phyloP scores from a whole-genome alignment of 2,113 vertebrate species.

The Carassius gibelio region DNA sequence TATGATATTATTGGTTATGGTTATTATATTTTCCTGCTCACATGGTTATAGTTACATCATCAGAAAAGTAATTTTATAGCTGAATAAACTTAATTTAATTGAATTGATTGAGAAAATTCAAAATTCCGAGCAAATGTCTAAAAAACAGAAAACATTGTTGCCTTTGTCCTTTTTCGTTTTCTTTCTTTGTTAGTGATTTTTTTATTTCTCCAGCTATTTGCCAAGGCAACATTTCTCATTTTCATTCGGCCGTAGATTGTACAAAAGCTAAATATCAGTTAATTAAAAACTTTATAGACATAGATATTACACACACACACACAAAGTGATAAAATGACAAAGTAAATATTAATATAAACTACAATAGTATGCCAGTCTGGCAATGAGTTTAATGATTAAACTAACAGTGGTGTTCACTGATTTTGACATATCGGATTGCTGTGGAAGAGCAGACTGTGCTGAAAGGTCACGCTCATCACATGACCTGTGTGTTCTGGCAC shows the following conservation, averaged over 20 bases:
- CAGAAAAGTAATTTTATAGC: no score
- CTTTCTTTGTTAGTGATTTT: no score
- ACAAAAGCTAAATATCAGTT: no score
- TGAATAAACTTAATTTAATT: neutral
- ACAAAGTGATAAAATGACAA: no score
- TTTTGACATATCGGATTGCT: slow-evolving; percentile 12
- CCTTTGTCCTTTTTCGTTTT: no score
- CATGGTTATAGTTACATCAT: neutral
- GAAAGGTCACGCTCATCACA: neutral
- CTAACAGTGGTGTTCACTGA: neutral
- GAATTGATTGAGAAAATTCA: neutral
- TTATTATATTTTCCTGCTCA: neutral
- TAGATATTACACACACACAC: no score
- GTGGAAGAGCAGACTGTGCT: neutral
- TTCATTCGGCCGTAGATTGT: no score
- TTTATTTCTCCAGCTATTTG: no score
- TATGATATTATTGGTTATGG: neutral
- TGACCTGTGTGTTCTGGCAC: neutral
- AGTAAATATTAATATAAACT: no score
- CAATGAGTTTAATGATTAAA: neutral
- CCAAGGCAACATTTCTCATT: no score
- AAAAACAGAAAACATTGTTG: neutral
- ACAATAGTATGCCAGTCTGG: no score
- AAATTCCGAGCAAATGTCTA: neutral
- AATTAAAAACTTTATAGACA: no score